These are phyloP conservation scores for Radopholus similis DNA, from an alignment of 1,140 invertebrate genomes.

Conservation along the genomic window DNA sequence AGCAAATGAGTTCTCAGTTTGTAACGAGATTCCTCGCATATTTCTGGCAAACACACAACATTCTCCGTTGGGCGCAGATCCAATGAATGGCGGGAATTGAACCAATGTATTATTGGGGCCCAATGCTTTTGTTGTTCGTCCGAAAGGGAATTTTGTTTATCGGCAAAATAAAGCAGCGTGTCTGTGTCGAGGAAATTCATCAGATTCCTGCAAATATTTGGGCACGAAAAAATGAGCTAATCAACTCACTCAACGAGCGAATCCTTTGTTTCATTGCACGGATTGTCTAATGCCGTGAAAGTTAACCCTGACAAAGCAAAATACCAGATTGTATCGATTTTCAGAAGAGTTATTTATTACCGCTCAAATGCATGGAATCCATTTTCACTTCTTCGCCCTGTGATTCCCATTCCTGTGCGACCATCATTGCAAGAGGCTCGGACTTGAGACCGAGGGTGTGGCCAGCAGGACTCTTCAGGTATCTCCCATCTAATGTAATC, in stretches of 20 bases:
- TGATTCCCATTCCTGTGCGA: constrained; percentile 85
- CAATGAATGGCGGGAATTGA: constrained; percentile 67
- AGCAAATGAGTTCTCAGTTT: constrained; percentile 19
- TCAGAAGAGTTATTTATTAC: background rate
- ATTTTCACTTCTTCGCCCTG: constrained; percentile 75
- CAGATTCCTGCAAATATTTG: constrained; percentile 66
- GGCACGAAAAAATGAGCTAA: background rate
- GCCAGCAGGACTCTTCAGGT: constrained; percentile 25
- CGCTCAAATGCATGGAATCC: constrained; percentile 69
- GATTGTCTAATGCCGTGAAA: constrained; percentile 85
- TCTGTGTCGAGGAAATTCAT: constrained; percentile 81
- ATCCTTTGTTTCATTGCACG: constrained; percentile 70
- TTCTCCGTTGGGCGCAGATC: constrained; percentile 63
- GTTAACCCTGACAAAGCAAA: constrained; percentile 67
- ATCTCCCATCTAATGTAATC: constrained; percentile 23
- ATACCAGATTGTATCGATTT: background rate
- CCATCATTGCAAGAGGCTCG: constrained; percentile 80
- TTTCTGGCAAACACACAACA: constrained; percentile 54
- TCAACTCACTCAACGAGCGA: constrained; percentile 7
- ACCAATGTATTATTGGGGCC: constrained; percentile 83
- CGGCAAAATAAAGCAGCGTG: constrained; percentile 73
- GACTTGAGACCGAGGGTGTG: constrained; percentile 61
- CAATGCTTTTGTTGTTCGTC: constrained; percentile 76
- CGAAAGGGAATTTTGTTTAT: constrained; percentile 69
- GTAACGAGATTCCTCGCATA: constrained; percentile 20